These are phyloP conservation scores for Anguilla obscura DNA, from an alignment of 2,797 vertebrate genomes.

Conservation along the genomic window DNA sequence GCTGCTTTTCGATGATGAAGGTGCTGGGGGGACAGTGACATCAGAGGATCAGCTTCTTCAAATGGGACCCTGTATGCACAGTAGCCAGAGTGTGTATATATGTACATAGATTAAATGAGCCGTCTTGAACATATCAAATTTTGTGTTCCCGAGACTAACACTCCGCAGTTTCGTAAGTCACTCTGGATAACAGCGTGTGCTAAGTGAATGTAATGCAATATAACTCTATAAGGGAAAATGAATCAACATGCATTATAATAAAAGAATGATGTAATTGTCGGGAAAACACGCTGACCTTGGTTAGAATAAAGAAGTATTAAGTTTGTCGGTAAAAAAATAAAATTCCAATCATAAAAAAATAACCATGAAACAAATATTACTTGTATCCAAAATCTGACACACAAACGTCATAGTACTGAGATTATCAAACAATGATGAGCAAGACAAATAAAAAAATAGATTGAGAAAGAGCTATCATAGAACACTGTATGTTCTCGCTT, in stretches of 20 bases:
- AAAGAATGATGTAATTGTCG: not conserved
- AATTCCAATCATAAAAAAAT: not conserved
- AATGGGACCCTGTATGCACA: not conserved
- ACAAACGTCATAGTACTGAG: not conserved
- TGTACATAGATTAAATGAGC: no score
- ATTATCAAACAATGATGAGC: slow-evolving; percentile 9
- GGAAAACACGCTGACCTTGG: not conserved
- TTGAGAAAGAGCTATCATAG: not conserved
- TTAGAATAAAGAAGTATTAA: not conserved
- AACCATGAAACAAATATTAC: not conserved
- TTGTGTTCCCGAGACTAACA: no score
- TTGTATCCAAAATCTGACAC: not conserved
- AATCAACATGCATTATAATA: not conserved
- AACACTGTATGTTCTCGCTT: not conserved
- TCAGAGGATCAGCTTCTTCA: not conserved
- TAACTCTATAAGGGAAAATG: not conserved
- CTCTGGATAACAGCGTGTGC: no score
- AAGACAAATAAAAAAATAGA: slow-evolving; percentile 2
- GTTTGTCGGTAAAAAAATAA: not conserved
- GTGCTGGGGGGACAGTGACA: slow-evolving; percentile 67
- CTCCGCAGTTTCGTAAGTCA: no score
- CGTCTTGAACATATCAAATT: not conserved
- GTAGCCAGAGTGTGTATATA: not conserved
- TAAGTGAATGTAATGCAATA: not conserved
- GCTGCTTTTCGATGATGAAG: slow-evolving; percentile 97